Conservation (phyloP, 2,888 invertebrate species). For the Keiferia lycopersicella region DNA sequence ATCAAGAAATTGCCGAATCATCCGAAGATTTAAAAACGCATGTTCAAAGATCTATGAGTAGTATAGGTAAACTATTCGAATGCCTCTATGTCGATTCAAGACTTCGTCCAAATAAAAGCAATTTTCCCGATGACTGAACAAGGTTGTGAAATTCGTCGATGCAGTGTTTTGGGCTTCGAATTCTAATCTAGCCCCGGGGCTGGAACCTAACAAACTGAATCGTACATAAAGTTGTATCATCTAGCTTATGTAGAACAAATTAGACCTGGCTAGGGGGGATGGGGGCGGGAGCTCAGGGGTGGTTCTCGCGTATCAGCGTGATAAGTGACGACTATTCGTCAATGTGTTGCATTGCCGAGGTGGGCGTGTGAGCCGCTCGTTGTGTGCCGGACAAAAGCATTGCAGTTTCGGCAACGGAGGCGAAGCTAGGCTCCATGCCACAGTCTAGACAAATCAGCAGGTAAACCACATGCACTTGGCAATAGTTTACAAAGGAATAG, state of each 20-base stretch:
- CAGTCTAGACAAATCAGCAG: slow-evolving; percentile 50
- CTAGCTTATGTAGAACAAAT: slow-evolving; percentile 50
- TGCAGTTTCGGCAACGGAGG: slow-evolving; percentile 48
- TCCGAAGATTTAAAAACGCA: background rate
- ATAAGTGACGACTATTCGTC: slow-evolving; percentile 63
- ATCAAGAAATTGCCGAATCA: background rate
- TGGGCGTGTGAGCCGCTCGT: slow-evolving; percentile 44
- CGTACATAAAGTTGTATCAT: slow-evolving; percentile 30
- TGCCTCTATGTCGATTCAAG: background rate
- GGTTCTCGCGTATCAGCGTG: slow-evolving; percentile 52
- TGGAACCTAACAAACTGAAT: slow-evolving; percentile 23
- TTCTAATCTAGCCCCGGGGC: slow-evolving; percentile 16
- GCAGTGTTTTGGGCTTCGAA: slow-evolving; percentile 12
- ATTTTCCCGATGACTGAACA: slow-evolving; percentile 9
- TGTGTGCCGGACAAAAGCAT: slow-evolving; percentile 53
- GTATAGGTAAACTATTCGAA: background rate
- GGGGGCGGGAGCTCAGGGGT: slow-evolving; percentile 43
- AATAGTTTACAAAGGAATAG: slow-evolving; percentile 23
- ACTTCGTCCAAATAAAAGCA: slow-evolving; percentile 11
- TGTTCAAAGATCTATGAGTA: background rate
- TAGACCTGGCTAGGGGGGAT: slow-evolving; percentile 43
- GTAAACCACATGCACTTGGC: slow-evolving; percentile 28
- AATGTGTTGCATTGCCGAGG: slow-evolving; percentile 54
- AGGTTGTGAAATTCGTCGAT: background rate
- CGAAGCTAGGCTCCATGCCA: slow-evolving; percentile 38